Evolutionary conservation across 2,113 vertebrate species (phyloP), one percentile per base, ranked within the genome.

Genomic region (Mastomys natalensis): DNA sequence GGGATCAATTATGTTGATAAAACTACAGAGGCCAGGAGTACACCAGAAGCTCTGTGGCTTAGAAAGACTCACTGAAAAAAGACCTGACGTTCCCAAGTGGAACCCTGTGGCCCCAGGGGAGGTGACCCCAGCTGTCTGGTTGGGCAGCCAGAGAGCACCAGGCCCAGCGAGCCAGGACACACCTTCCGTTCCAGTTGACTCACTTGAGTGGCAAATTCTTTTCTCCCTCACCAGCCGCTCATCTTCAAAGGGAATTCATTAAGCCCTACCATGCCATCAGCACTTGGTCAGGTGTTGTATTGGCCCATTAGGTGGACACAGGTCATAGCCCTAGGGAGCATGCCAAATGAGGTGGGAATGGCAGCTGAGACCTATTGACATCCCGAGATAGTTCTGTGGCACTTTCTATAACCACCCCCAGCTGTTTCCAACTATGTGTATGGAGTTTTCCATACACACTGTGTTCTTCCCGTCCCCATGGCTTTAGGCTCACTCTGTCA

Each of bases 221-320:
- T 95, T 85, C 94, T 93, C 68, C 78, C 43, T 84, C 94, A 82
- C 92, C 95, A 34, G 89, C 73, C 68, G 95, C 95, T 97, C 95
- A 94, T 97, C 97, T 97, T 98, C 98, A 98, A 98, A 98, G 96
- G 87, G 95, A 97, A 97, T 92, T 96, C 94, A 91, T 95, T 91
- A 92, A 96, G 51, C 51, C 74, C 77, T 58, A 62, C 76, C 89
- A 87, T 40, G 90, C 76, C 87, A 55, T 74, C 10, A 34, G 90
- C 82, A 58, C 92, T 95, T 93, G 77, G 88, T 90, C 95, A 97
- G 95, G 95, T 96, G 95, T 95, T 40, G 7, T 15, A 34, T 76
- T 84, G 95, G 81, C 62, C 94, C 96, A 97, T 97, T 89, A 95
- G 92, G 86, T 94, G 88, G 90, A 95, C 90, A 95, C 60, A 77